phyloP scores from a whole-genome alignment of 2,113 vertebrate genomes.

The Eubucco bourcierii region DNA sequence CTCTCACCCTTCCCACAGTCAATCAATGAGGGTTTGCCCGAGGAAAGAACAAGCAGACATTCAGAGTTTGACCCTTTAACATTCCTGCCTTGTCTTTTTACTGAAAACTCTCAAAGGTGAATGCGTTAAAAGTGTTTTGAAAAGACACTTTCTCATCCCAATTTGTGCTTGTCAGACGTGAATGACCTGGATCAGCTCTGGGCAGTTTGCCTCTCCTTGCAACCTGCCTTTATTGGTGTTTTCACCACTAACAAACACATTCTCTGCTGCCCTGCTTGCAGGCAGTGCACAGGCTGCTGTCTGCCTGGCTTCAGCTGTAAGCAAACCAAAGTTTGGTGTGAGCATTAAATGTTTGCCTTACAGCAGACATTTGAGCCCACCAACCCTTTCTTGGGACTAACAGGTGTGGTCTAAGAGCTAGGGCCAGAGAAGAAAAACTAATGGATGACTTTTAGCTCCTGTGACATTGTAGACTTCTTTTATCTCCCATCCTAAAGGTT shows the following conservation, averaged over 20 bases:
- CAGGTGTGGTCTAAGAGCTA: neutral
- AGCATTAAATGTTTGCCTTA: neutral
- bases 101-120: slow-evolving; percentile 17
- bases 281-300: neutral
- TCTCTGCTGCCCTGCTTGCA: neutral
- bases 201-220: neutral
- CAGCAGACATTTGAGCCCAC: neutral
- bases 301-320: neutral
- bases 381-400: neutral
- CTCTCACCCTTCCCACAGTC: neutral
- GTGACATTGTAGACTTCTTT: neutral
- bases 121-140: slow-evolving; percentile 9
- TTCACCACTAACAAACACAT: neutral
- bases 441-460: neutral
- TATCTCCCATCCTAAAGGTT: neutral
- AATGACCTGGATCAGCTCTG: neutral
- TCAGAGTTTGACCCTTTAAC: neutral
- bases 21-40: neutral
- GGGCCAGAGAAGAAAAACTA: neutral
- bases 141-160: slow-evolving; percentile 8
- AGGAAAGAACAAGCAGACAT: neutral
- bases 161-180: neutral
- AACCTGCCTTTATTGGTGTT: neutral
- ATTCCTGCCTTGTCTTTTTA: slow-evolving; percentile 12
- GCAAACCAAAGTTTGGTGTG: neutral